Evolutionary conservation across 2,888 invertebrate genomes (phyloP).

Genomic region (Tenthredo scrophulariae): DNA sequence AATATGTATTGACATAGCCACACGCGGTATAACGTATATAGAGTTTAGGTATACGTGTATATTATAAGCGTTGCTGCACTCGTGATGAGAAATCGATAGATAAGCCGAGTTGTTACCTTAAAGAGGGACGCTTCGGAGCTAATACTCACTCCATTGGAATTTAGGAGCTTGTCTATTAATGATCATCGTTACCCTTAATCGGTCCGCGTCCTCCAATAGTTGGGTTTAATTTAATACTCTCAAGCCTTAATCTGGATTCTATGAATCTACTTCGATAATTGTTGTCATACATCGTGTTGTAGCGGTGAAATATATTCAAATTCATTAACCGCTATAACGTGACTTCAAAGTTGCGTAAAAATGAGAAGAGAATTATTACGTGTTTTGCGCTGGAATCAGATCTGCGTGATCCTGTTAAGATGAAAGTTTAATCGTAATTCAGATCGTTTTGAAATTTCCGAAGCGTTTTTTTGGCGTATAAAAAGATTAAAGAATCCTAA

Average conservation of each 20-base stretch:
- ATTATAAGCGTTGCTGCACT: slow-evolving; percentile 41
- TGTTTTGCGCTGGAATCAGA: background rate
- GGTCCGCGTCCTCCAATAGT: background rate
- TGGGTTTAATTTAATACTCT: slow-evolving; percentile 8
- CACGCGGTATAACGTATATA: background rate
- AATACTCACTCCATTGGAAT: slow-evolving; percentile 44
- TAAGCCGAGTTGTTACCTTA: slow-evolving; percentile 45
- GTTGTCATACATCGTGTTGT: background rate
- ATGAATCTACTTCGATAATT: background rate
- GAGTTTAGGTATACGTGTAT: background rate
- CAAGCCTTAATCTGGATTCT: background rate
- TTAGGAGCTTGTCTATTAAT: slow-evolving; percentile 35
- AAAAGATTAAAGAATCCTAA: background rate
- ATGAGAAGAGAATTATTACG: background rate
- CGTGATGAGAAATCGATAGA: slow-evolving; percentile 48
- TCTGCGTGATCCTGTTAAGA: background rate
- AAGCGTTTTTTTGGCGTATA: background rate
- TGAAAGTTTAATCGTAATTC: background rate
- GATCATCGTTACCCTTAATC: slow-evolving; percentile 32
- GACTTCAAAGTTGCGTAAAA: background rate
- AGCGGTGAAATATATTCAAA: background rate
- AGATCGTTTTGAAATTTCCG: background rate
- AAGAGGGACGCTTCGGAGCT: slow-evolving; percentile 37
- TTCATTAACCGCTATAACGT: background rate
- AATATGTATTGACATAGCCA: background rate